Base-by-base conservation (phyloP, 2,113 vertebrate genomes). In the Forbesichthys agassizii region DNA sequence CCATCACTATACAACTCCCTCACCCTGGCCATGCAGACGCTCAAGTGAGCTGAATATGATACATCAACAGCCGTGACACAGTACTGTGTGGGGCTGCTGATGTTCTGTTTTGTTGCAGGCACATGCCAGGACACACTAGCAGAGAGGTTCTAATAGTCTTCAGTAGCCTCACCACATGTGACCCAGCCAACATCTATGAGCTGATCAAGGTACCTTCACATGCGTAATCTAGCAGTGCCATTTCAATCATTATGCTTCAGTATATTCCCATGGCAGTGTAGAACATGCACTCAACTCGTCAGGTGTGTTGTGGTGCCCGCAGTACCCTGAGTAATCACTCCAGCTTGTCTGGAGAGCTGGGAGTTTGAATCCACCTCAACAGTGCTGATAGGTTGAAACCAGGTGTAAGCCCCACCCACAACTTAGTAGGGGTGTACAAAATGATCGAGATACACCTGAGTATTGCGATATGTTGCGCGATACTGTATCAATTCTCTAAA, bases 71-170 rank as follows among this genome's bases (percentile, higher is more conserved):
- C 10, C 8, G 27, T 33, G 46, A 42, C 12, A 5, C 5, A 52
- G 33, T 62, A 20, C 36, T 57, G 47, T 33, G 12, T 12, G 12
- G 33, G n/a, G 13, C 6, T 14, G 53, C 10, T 63, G 1, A 9
- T 66, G 0, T 51, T 55, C 36, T 66, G 80, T 14, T 20, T 83
- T 8, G 72, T 3, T 82, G 54, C 75, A 99, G 98, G 88, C 96
- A 99, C 83, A 96, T 99, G 96, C 98, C 98, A 8, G 95, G 94
- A 82, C 98, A 99, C 69, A 95, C 97, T 13, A 99, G 98, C 86
- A 92, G 96, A 86, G 98, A 99, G 88, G 89, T 99, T 68, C 90
- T 99, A 61, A 80, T 99, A 48, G 91, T 99, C 87, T 95, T 99
- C 83, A 96, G 98, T 88, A 99, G 98, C 73, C 94, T 99, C 57